Evolutionary conservation across 2,888 invertebrate genomes (phyloP), one percentile per base, ranked within the genome.

Genomic region (Allacma fusca): DNA sequence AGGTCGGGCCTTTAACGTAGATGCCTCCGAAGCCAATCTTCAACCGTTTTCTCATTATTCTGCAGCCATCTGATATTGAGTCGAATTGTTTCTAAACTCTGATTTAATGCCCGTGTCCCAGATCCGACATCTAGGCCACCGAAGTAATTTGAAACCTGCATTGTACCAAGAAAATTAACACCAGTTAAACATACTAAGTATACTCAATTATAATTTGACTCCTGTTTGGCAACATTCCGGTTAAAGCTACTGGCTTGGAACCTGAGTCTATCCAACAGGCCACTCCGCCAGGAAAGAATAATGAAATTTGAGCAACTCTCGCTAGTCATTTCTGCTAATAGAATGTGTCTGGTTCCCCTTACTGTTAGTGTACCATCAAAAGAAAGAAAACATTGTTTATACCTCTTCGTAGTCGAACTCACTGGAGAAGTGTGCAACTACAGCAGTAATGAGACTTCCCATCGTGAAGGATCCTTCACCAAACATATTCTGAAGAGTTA

Each of bases 1-100:
- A 34, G 5, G 4, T 34, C 9, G 9, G 9, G 34, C 4, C 9
- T 34, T 34, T 9, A 34, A 7, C 9, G 4, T 34, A 34, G 34
- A 34, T 84, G 76, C n/a, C 80, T 74, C 44, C 82, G 84, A 19
- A 91, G 87, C 91, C 91, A 91, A 70, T 87, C 85, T 77, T 88
- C 87, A 40, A 91, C 88, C 43, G 87, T 86, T 0, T 88, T 87
- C 57, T 89, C 89, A 83, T 90, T 89, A 43, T 87, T 86, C 59
- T 88, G 86, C 64, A 94, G 92, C 94, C 95, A 95, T 80, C 92
- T 91, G 0, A 94, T 91, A 88, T 95, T 95, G 24, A 93, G 89
- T 16, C 91, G 91, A 28, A 94, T 93, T 0, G 91, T 92, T 87
- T 95, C 95, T 67, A 94, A 86, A 19, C 94, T 93, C 82, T 92